Evolutionary conservation across 2,797 vertebrate genomes (phyloP).

Genomic region (Sardinella longiceps): DNA sequence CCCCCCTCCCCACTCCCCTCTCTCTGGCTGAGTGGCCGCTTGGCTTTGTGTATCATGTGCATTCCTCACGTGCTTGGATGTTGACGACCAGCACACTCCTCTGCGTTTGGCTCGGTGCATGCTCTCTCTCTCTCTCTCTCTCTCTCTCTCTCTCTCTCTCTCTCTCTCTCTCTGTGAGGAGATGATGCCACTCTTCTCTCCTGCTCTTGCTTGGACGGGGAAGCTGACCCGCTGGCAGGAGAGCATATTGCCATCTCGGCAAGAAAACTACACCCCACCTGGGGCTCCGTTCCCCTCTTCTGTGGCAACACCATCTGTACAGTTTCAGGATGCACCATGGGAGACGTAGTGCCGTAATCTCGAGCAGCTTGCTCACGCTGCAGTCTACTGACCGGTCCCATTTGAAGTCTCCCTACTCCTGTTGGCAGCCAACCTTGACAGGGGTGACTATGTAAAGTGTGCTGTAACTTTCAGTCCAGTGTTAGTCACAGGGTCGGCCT

Average conservation of each 20-base stretch:
- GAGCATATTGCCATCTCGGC: constrained; percentile 70
- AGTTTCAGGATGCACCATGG: constrained; percentile 59
- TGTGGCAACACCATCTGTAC: constrained; percentile 71
- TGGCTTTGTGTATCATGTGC: constrained; percentile 24
- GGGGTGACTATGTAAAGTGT: constrained; percentile 21
- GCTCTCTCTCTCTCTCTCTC: neutral
- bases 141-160: constrained; percentile 24
- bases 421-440: neutral
- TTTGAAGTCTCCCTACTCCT: constrained; percentile 13
- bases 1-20: constrained; percentile 17
- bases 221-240: constrained; percentile 55
- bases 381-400: constrained; percentile 47
- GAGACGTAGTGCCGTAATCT: constrained; percentile 59
- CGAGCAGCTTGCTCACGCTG: constrained; percentile 54
- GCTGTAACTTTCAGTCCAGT: neutral
- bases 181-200: constrained; percentile 25
- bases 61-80: constrained; percentile 25
- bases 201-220: constrained; percentile 60
- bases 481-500: neutral
- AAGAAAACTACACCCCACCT: constrained; percentile 56
- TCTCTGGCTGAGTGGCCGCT: constrained; percentile 14
- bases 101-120: constrained; percentile 43
- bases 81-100: constrained; percentile 47
- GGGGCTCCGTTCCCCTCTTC: constrained; percentile 44
- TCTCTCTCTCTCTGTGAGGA: neutral